Percentiles rank a stretch among this genome's conserved stretches.
Conservation (phyloP, 2,113 vertebrate species). For the Bos javanicus region DNA sequence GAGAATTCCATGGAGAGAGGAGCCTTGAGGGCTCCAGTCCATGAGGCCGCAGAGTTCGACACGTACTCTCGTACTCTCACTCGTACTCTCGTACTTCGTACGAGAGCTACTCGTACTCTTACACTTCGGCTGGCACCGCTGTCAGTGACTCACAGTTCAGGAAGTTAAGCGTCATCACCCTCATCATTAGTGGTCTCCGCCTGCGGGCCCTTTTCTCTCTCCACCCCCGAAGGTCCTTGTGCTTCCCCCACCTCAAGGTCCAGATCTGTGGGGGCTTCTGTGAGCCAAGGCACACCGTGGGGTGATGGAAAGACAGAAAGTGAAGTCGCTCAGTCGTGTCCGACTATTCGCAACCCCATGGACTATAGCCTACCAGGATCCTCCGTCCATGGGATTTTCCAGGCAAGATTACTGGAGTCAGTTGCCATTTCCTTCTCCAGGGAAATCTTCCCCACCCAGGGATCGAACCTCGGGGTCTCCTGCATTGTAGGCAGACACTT, state of each 20-base stretch:
- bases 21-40: neutral
- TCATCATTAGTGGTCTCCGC: too few relatives aligned
- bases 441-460: neutral
- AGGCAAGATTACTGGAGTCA: neutral
- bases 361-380: neutral
- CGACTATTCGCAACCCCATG: neutral
- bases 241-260: neutral
- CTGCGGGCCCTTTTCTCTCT: neutral
- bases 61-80: too few relatives aligned
- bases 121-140: neutral
- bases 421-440: neutral
- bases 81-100: too few relatives aligned
- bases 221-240: neutral
- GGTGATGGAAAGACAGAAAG: neutral
- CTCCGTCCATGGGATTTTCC: neutral
- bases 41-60: neutral
- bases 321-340: neutral
- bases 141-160: too few relatives aligned
- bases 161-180: neutral
- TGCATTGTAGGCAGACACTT: neutral
- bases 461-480: fast-evolving
- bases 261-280: neutral
- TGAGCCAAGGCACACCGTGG: neutral
- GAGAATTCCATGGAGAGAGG: neutral
- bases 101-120: neutral